phyloP scores from a whole-genome alignment of 2,113 vertebrate species.

The Burhinus oedicnemus region DNA sequence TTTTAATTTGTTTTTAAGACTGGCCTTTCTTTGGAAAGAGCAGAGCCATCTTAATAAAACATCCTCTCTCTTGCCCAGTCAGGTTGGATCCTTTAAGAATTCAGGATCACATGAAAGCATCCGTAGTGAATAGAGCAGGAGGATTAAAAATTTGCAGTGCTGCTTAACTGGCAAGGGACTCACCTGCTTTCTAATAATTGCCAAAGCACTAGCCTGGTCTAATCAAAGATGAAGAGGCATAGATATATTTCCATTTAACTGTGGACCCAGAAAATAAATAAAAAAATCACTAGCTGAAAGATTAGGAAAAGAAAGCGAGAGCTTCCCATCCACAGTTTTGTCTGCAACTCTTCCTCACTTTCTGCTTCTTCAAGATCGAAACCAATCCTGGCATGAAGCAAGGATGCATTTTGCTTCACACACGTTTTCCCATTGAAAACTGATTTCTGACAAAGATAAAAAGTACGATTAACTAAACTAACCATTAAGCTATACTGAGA shows the following conservation, averaged over 20 bases:
- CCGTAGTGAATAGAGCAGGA: not conserved
- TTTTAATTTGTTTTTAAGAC: not conserved
- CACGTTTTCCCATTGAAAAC: not conserved
- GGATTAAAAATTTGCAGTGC: not conserved
- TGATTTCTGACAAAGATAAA: not conserved
- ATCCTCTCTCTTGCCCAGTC: not conserved
- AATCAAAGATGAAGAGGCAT: not conserved
- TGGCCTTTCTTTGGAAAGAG: not conserved
- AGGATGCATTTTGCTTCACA: not conserved
- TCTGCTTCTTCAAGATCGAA: not conserved
- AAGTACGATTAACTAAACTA: conserved; percentile 2
- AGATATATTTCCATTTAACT: not conserved
- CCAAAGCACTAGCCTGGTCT: not conserved
- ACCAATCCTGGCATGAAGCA: not conserved
- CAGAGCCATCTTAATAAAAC: not conserved
- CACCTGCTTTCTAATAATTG: not conserved
- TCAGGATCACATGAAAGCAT: not conserved
- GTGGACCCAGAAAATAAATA: not conserved
- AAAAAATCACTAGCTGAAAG: not conserved
- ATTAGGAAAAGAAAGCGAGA: not conserved
- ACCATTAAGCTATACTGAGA: not conserved
- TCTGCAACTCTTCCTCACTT: not conserved
- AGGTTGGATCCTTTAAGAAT: not conserved
- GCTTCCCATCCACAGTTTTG: not conserved
- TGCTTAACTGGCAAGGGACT: not conserved